Base-by-base conservation (phyloP, 2,113 vertebrate genomes). In the Hyperoodon ampullatus region DNA sequence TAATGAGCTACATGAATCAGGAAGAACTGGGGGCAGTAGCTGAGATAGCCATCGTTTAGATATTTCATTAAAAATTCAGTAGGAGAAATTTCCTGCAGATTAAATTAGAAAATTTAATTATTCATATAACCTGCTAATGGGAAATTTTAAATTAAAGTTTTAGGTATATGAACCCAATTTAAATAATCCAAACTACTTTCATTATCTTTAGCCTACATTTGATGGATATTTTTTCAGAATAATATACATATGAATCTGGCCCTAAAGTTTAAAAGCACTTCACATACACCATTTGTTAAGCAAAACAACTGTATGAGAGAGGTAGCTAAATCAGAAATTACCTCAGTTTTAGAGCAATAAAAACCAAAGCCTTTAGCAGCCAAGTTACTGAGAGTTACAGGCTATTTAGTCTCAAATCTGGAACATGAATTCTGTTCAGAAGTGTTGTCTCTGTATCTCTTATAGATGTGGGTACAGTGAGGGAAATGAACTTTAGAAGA, bases 41-140 rank as follows among this genome's bases (percentile, higher is more conserved):
- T 84, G 65, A 88, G 53, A 61, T 77, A 88, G 2, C 86, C 74
- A 90, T 71, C 66, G 63, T 74, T 78, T 66, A 9, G 24, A 71
- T 87, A 55, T 82, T 93, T 83, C 94, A 87, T 96, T 93, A 94
- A 96, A 84, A 84, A 63, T 66, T 60, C 42, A 85, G 28, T 63
- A 16, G 65, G 65, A 92, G 13, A 28, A 77, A 81, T 81, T 75
- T 92, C 66, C 71, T 63, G 89, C 14, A 47, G 39, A 68, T 86
- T 70, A 71, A 89, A 71, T 70, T 28, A 72, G 21, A 70, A 53
- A 50, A 66, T 94, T 96, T 68, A 87, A 93, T 94, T 94, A 96
- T 96, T 96, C 74, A 96, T 90, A 83, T 86, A 28, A 87, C 47
- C 58, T 33, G 21, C 74, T 94, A 97, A 93, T 58, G 87, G 92